Evolutionary conservation across 2,113 vertebrate genomes (phyloP).

Genomic region (Leucoraja erinaceus): DNA sequence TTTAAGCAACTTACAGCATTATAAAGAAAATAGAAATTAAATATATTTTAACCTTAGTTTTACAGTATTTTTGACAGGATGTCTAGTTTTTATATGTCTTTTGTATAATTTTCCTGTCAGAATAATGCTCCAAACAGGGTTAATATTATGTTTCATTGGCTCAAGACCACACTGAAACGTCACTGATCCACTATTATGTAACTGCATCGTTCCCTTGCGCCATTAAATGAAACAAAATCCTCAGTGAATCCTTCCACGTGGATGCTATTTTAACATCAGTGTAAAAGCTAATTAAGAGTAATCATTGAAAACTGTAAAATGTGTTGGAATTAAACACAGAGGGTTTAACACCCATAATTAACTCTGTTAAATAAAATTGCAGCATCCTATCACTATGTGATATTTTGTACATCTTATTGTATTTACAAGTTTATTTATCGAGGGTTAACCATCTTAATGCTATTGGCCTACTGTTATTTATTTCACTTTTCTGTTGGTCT

Average conservation of each 20-base stretch:
- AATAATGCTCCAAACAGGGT: conserved; percentile 67
- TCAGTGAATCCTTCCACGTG: conserved; percentile 65
- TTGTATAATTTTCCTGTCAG: conserved; percentile 86
- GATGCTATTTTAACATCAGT: conserved; percentile 64
- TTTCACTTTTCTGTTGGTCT: conserved; percentile 76
- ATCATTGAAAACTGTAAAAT: conserved; percentile 62
- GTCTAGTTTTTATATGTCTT: conserved; percentile 98
- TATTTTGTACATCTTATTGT: conserved; percentile 93
- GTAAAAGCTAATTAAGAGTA: conserved; percentile 60
- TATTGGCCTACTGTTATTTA: conserved; percentile 83
- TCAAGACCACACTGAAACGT: conserved; percentile 66
- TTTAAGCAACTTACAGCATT: conserved; percentile 75
- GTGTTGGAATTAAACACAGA: conserved; percentile 64
- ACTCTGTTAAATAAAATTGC: conserved; percentile 71
- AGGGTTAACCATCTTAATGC: conserved; percentile 71
- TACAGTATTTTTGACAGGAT: conserved; percentile 80
- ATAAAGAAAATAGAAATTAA: conserved; percentile 72
- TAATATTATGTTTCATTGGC: conserved; percentile 65
- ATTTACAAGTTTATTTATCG: conserved; percentile 86
- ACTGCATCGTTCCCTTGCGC: conserved; percentile 64
- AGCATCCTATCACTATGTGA: conserved; percentile 93
- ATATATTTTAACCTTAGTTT: conserved; percentile 77
- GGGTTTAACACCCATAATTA: conserved; percentile 56
- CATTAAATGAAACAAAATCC: conserved; percentile 56
- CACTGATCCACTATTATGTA: conserved; percentile 61